Evolutionary conservation across 2,113 vertebrate species (phyloP).

Genomic region (Cynopterus brachyotis): DNA sequence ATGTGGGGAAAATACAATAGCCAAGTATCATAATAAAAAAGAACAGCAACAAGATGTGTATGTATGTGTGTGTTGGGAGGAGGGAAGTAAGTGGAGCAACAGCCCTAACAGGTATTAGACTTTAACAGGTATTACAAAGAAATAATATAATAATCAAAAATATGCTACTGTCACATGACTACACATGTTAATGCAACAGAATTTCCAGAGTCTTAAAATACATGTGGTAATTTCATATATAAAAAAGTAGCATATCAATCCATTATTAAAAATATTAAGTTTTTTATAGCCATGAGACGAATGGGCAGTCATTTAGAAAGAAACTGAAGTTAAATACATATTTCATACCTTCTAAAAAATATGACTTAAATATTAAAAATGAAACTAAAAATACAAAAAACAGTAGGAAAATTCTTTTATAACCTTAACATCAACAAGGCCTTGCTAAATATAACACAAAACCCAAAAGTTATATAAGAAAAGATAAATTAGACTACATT

Average conservation of each 20-base stretch:
- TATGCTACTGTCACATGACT: not conserved
- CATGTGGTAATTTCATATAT: not conserved
- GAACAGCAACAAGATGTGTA: not conserved
- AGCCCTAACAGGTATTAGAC: not conserved
- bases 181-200: not conserved
- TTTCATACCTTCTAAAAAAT: not conserved
- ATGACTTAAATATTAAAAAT: not conserved
- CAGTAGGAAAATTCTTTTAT: not conserved
- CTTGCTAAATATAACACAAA: not conserved
- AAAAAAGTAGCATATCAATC: not conserved
- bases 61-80: not conserved
- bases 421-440: conserved; percentile 10
- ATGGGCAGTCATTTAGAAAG: not conserved
- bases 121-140: not conserved
- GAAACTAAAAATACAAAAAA: not conserved
- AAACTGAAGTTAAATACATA: not conserved
- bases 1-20: not conserved
- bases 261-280: not conserved
- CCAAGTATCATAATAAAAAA: not conserved
- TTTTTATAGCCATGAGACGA: conserved; percentile 19
- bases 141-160: not conserved
- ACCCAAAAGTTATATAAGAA: not conserved
- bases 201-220: not conserved
- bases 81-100: not conserved
- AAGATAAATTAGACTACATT: conserved; percentile 9